Evolutionary conservation across 2,888 invertebrate genomes (phyloP).

Genomic region (Pachydiplax longipennis): DNA sequence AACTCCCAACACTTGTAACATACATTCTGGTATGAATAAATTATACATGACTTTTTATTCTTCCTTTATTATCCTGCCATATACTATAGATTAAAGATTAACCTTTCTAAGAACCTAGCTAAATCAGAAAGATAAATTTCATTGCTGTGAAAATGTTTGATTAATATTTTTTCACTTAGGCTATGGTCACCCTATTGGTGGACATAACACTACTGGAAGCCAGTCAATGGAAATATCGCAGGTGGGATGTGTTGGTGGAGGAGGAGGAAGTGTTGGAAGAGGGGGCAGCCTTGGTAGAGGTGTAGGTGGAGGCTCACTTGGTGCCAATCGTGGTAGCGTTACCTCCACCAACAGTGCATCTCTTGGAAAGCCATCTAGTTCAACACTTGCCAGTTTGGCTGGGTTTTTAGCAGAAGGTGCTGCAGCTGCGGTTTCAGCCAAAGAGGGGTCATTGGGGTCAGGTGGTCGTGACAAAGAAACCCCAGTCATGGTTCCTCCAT

Average conservation of each 20-base stretch:
- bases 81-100: background rate
- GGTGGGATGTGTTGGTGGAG: conserved; percentile 57
- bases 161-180: conserved; percentile 53
- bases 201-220: conserved; percentile 65
- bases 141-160: background rate
- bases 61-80: conserved; percentile 5
- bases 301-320: conserved; percentile 65
- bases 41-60: background rate
- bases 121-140: too few relatives aligned
- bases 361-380: conserved; percentile 84
- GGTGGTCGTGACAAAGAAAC: conserved; percentile 49
- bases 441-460: background rate
- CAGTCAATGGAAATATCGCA: conserved; percentile 66
- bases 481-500: conserved; percentile 62
- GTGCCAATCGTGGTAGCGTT: conserved; percentile 81
- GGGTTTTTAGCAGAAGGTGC: conserved; percentile 72
- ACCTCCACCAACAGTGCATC: conserved; percentile 70
- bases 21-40: conserved; percentile 59
- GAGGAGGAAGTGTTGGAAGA: conserved; percentile 53
- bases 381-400: conserved; percentile 82
- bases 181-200: conserved; percentile 57
- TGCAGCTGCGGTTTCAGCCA: conserved; percentile 1
- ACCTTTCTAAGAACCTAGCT: background rate
- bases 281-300: conserved; percentile 60
- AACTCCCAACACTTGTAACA: conserved; percentile 56